These are phyloP conservation scores for Podabrus alpinus DNA, from an alignment of 2,888 invertebrate species.

Conservation along the genomic window DNA sequence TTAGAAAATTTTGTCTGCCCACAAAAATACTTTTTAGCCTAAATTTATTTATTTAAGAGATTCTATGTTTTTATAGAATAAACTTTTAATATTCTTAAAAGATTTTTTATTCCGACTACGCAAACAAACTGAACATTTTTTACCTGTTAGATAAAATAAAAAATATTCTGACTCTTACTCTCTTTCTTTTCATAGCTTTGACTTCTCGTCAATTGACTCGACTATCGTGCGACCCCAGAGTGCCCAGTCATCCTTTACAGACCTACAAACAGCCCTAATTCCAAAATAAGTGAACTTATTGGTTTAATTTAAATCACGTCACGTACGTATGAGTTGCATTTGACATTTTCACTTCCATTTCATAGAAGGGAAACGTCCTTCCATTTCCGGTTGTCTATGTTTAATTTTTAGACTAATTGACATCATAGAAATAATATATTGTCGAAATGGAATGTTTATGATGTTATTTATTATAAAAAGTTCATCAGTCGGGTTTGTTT, in stretches of 20 bases:
- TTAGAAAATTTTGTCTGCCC: not conserved
- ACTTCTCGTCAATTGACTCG: not conserved
- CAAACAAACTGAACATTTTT: not conserved
- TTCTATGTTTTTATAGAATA: not conserved
- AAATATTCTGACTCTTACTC: not conserved
- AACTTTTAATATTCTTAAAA: not conserved
- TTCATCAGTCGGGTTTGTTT: no score
- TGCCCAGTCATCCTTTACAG: not conserved
- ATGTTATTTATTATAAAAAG: no score
- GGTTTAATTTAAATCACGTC: not conserved
- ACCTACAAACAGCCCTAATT: not conserved
- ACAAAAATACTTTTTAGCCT: no score
- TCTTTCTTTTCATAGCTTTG: not conserved
- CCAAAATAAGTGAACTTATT: not conserved
- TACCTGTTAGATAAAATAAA: not conserved
- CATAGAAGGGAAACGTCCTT: not conserved
- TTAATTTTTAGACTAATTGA: not conserved
- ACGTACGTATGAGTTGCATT: not conserved
- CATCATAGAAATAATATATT: no score
- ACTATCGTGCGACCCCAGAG: not conserved
- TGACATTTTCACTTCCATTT: not conserved
- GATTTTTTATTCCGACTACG: not conserved
- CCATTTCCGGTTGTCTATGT: not conserved
- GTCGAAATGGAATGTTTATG: no score
- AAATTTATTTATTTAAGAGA: not conserved